Evolutionary conservation across 2,888 invertebrate genomes (phyloP), one percentile per base, ranked within the genome.

Genomic region (Agapostemon virescens): DNA sequence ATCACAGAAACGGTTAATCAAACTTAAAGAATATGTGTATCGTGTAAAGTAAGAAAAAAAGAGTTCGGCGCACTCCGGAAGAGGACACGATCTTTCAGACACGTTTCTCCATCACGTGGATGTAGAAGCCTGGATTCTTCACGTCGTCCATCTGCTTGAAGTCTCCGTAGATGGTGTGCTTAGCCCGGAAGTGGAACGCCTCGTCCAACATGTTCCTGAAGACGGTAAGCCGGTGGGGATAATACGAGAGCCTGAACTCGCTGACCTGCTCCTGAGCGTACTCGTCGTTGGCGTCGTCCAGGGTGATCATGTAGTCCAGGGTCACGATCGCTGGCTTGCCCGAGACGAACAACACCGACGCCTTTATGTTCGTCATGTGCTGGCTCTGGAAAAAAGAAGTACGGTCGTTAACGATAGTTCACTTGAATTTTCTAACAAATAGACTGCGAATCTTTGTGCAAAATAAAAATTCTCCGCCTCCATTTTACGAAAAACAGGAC

Each of bases 161-260:
- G 93, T 98, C 98, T 0, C 96, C 97, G 90, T 95, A 98, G 77
- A 97, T 95, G 81, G 94, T 94, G 91, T 97, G 96, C 70, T 94
- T 94, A 1, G 95, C 95, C 38, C 94, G 93, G 38, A 93, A 90
- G 63, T 95, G 95, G 90, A 98, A 98, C 2, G 95, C 95, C 69
- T 96, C 95, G 83, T 94, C 93, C 79, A 98, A 92, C 93, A 97
- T 96, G 40, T 93, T 90, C 0, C 94, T 95, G 93, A 98, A 98
- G 36, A 94, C 93, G 64, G 95, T 93, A 87, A 98, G 92, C 83
- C 95, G 95, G 92, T 98, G 97, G 0, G 98, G 98, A 93, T 97
- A 97, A 93, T 98, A 98, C 42, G 97, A 97, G 42, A 98, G 93
- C 1, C 98, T 95, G 93, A 98, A 98, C 89, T 97, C 96, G 89